phyloP scores from a whole-genome alignment of 2,113 vertebrate species.

The Pedetes capensis region DNA sequence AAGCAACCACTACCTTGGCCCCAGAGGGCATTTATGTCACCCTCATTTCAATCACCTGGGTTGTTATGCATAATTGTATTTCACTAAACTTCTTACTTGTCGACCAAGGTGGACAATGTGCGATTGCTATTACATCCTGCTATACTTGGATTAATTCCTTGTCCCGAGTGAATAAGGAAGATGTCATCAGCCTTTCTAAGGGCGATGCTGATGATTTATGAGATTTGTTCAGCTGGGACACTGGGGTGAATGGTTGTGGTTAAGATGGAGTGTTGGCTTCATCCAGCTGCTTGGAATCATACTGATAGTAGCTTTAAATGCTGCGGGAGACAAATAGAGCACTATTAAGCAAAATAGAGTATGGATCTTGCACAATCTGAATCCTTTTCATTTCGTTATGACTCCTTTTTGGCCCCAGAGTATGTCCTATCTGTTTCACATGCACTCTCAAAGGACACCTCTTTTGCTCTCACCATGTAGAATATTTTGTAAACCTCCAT shows the following conservation, averaged over 20 bases:
- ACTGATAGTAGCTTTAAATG: neutral
- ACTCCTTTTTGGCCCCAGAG: neutral
- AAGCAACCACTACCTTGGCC: neutral
- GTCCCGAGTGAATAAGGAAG: neutral
- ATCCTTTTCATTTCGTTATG: neutral
- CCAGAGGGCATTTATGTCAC: neutral
- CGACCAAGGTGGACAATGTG: neutral
- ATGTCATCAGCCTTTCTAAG: neutral
- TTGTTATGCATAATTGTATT: neutral
- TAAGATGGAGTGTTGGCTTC: neutral
- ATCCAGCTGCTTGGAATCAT: neutral
- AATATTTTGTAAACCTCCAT: neutral
- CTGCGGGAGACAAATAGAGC: neutral
- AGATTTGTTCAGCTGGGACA: neutral
- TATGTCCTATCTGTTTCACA: neutral
- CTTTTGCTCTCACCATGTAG: neutral
- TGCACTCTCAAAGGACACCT: neutral
- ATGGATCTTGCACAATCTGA: neutral
- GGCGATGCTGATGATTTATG: too few species aligned
- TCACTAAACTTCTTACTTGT: neutral
- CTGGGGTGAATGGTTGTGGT: neutral
- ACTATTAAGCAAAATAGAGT: neutral
- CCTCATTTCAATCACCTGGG: neutral
- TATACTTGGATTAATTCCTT: neutral
- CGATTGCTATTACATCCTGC: neutral